Evolutionary conservation across 2,888 invertebrate genomes (phyloP), one percentile per base, ranked within the genome.

Genomic region (Mythimna loreyi): DNA sequence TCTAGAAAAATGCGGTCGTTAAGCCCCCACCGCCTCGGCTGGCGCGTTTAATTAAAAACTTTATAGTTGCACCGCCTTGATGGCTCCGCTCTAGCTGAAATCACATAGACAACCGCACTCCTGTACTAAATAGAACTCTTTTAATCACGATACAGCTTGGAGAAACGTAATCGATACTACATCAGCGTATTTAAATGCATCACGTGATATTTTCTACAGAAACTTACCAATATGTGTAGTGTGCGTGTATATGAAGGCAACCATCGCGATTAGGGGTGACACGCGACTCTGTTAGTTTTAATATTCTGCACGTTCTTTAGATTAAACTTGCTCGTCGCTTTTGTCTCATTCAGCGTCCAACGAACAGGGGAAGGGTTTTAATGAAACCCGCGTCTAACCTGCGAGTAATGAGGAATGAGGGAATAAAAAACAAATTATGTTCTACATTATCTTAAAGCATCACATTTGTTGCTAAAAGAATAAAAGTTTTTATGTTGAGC

Each of bases 1-100:
- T 90, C 90, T 91, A 92, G 93, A 94, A 94, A 94, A 94, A 94
- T 93, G 92, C 86, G 91, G 88, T 93, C 92, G 92, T 94, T 94
- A 93, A 93, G 90, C 88, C 85, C 84, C 87, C 79, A 81, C 83
- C 83, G 89, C 89, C 67, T 88, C 86, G 85, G 86, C 87, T 85
- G 84, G 85, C 88, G 85, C 84, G 86, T 92, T 94, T 94, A 94
- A 94, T 94, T 95, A 94, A 95, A 94, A 94, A 93, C 90, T 94
- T 93, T 90, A 91, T 89, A 91, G 92, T 90, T 90, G 89, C 89
- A 88, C 79, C 86, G 89, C 88, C 89, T 90, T 88, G 86, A 87
- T 88, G 84, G 85, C 81, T 80, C 74, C 75, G 78, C 69, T 77
- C 74, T 82, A 81, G 80, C 84, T 87, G 82, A 87, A 85, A 87